These are phyloP conservation scores for Sternotherus odoratus DNA, from an alignment of 2,797 vertebrate species.

Conservation along the genomic window DNA sequence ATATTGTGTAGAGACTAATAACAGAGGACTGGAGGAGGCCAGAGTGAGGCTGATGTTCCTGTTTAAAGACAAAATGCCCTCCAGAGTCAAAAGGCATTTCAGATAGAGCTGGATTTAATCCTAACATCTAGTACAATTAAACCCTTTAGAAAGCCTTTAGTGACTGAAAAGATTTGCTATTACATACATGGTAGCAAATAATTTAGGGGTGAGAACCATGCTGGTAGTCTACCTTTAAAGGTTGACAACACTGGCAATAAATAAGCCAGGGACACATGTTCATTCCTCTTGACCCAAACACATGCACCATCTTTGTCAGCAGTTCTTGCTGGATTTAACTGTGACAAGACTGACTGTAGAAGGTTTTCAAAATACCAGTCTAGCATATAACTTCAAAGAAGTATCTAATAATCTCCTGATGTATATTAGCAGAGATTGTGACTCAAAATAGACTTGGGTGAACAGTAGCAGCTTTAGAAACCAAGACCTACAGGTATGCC, in stretches of 20 bases:
- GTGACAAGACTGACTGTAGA: neutral
- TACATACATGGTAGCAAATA: neutral
- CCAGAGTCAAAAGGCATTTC: constrained; percentile 4
- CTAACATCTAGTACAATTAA: neutral
- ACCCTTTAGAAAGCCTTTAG: neutral
- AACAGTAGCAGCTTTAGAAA: neutral
- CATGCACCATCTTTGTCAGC: neutral
- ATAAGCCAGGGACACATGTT: neutral
- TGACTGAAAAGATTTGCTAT: neutral
- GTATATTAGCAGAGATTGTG: neutral
- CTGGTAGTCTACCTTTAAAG: neutral
- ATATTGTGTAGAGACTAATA: constrained; percentile 94
- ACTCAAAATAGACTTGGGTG: neutral
- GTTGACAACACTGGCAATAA: neutral
- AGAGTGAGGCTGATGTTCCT: constrained; percentile 90
- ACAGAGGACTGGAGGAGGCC: constrained; percentile 94
- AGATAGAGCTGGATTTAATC: neutral
- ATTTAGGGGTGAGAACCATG: neutral
- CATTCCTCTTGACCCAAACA: neutral
- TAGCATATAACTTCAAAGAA: neutral
- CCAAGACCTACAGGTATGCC: neutral
- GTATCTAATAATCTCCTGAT: neutral
- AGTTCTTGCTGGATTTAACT: neutral
- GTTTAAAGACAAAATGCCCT: neutral
- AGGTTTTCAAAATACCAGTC: neutral